phyloP scores from a whole-genome alignment of 1,140 invertebrate species.

The Medauroidea extradentata region DNA sequence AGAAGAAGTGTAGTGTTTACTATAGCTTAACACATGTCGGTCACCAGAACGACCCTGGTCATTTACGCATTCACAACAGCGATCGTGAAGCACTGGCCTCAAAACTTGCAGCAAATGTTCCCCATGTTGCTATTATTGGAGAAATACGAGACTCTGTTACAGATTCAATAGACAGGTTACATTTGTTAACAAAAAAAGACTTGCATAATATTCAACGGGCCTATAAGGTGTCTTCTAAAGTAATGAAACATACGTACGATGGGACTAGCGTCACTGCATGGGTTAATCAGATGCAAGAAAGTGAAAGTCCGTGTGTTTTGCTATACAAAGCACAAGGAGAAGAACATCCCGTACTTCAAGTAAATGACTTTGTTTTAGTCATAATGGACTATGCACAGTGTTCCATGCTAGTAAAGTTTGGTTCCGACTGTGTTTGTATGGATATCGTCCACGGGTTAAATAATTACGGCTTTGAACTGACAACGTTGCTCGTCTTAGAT shows the following conservation, averaged over 20 bases:
- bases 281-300: constrained; percentile 5
- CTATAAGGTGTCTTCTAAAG: not conserved
- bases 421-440: constrained; percentile 7
- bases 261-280: constrained; percentile 6
- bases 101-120: no score
- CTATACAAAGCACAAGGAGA: no score
- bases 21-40: no score
- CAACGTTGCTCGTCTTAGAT: constrained; percentile 14
- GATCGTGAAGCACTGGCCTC: no score
- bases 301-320: not conserved
- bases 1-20: no score
- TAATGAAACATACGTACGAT: constrained; percentile 3
- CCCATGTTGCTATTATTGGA: no score
- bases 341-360: not conserved
- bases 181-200: no score
- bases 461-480: constrained; percentile 10
- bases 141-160: no score
- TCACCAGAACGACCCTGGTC: no score
- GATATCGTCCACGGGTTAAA: constrained; percentile 14
- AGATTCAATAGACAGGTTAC: no score
- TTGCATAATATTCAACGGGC: no score
- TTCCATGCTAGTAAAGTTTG: constrained; percentile 3
- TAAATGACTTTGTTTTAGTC: constrained; percentile 11
- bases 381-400: constrained; percentile 15
- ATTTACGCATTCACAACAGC: no score